Percentiles rank a stretch among this genome's conserved stretches.
Conservation (phyloP, 2,888 invertebrate genomes). For the Drosophila algonquin region DNA sequence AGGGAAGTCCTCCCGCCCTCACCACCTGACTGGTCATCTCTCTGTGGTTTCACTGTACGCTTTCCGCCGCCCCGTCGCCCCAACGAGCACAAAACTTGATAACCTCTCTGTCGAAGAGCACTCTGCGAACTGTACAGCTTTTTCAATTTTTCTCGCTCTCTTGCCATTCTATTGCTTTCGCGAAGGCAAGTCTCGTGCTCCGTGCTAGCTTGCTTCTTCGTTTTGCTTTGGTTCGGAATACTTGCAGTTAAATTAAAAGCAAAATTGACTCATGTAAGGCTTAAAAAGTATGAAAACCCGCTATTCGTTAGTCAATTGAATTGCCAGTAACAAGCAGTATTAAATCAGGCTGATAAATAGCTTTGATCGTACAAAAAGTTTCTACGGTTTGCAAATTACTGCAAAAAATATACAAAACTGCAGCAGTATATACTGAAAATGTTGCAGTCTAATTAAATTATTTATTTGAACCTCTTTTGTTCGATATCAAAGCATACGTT, state of each 20-base stretch:
- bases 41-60: not conserved
- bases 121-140: not conserved
- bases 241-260: not conserved
- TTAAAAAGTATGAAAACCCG: not conserved
- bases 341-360: too few species aligned
- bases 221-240: not conserved
- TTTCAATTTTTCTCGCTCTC: not conserved
- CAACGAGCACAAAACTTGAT: slow-evolving; percentile 1
- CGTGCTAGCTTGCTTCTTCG: not conserved
- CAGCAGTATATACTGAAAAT: too few species aligned
- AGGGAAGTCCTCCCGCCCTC: slow-evolving; percentile 33
- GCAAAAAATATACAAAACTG: too few species aligned
- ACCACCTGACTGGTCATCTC: not conserved
- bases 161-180: not conserved
- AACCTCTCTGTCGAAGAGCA: not conserved
- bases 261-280: not conserved
- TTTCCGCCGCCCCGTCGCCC: not conserved
- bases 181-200: not conserved
- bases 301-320: not conserved
- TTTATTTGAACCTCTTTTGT: not conserved
- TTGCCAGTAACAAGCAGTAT: too few species aligned
- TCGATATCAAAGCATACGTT: not conserved
- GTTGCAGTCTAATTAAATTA: too few species aligned
- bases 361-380: too few species aligned
- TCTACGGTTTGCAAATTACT: too few species aligned